Base-by-base conservation (phyloP, 2,113 vertebrate genomes). In the Otus sunia region DNA sequence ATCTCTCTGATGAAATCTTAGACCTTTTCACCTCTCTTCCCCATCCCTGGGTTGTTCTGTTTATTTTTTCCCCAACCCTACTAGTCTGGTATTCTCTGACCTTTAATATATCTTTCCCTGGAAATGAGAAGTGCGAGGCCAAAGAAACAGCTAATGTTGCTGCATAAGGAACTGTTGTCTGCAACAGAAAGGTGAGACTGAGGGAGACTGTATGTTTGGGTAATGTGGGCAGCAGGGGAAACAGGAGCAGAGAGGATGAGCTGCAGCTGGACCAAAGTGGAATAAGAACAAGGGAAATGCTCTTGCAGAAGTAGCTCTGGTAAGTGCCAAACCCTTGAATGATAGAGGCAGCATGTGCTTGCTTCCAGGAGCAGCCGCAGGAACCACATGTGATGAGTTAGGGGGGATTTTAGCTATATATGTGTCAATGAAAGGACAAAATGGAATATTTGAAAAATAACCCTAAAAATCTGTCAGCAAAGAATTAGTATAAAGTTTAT, bases 401-500 rank as follows among this genome's bases (percentile, higher is more conserved):
- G 32, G 43, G 27, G 9, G 22, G 7, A 58, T 62, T 75, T 87
- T 56, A 20, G 60, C 67, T 56, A 0, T 62, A 2, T 86, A 9
- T 76, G 58, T 62, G 30, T 78, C 49, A 49, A 4, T 39, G 49
- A 60, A 60, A 75, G 25, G 34, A 56, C 50, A 72, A 92, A 87
- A 67, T 66, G 36, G 34, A 67, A 11, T 80, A 43, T 43, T 88
- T 85, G 53, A 60, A 63, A 80, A 91, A 64, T 85, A 77, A 85
- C 18, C n/a, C n/a, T 59, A 59, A 73, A 85, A 76, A 73, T 81
- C 87, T 68, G 59, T 88, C 83, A 63, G n/a, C 45, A 16, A 45
- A 81, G 69, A 85, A 55, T 88, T 85, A 69, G 4, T 81, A 16
- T 85, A 36, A 92, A 84, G 26, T 73, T 90, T 78, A 68, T 64